These are phyloP conservation scores for Muscidifurax raptorellus DNA, from an alignment of 1,140 invertebrate genomes.

Conservation along the genomic window DNA sequence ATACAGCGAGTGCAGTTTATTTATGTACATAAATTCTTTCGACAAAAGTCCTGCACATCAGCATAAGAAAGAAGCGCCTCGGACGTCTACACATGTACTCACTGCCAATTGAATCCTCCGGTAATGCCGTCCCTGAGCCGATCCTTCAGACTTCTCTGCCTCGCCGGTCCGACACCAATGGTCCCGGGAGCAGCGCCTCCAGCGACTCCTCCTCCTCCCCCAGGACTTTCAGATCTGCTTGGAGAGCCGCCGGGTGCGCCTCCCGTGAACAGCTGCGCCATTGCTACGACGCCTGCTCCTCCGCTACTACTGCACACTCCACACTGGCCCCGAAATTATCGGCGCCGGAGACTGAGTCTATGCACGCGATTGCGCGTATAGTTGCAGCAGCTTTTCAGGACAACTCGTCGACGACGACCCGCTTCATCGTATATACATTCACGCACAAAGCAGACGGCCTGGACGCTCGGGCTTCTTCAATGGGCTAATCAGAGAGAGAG, in stretches of 20 bases:
- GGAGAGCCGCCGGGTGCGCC: conserved; percentile 57
- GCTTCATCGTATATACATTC: not conserved
- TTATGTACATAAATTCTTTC: too few species aligned
- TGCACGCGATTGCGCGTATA: not conserved
- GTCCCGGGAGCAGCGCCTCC: conserved; percentile 49
- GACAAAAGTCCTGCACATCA: not conserved
- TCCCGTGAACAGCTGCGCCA: conserved; percentile 68
- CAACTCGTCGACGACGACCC: not conserved
- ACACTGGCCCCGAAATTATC: not conserved
- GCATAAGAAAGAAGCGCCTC: not conserved
- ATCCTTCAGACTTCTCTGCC: conserved; percentile 79
- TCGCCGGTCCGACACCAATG: conserved; percentile 59
- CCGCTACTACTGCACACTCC: not conserved
- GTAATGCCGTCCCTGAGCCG: conserved; percentile 84
- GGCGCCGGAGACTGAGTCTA: not conserved
- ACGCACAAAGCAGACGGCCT: not conserved
- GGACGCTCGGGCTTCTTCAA: not conserved
- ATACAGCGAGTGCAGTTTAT: too few species aligned
- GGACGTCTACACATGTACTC: conserved; percentile 72
- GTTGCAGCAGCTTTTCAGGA: conserved; percentile 12
- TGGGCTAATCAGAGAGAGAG: conserved; percentile 38
- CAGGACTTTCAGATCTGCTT: conserved; percentile 43
- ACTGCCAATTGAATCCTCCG: conserved; percentile 86
- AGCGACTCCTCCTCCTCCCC: conserved; percentile 38
- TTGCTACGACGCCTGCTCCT: conserved; percentile 46